Base-by-base conservation (phyloP, 2,113 vertebrate species). In the Cervus canadensis region DNA sequence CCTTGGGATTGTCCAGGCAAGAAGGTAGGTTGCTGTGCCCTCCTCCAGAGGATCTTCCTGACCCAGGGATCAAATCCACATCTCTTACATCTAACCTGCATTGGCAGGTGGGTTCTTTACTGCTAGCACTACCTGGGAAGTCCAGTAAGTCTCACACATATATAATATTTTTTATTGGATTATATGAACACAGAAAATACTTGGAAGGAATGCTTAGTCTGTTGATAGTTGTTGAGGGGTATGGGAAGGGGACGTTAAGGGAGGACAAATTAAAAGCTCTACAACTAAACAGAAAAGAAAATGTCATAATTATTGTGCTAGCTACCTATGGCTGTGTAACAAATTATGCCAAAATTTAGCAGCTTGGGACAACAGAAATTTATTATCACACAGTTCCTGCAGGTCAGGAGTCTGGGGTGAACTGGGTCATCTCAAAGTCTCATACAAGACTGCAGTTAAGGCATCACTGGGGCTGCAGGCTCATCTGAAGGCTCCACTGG, bases 401-500 rank as follows among this genome's bases (percentile, higher is more conserved):
- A 33, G 92, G 57, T 64, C 71, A 94, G 87, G 45, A 89, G 26
- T 59, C 36, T 64, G 59, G 48, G 86, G 28, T 30, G 25, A 45
- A 56, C 28, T 74, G 19, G 7, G 33, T 82, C 6, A 33, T 79
- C 25, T 86, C 67, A 30, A 36, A 67, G 26, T 71, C 59, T 89
- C 30, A 2, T 17, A 62, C 0, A 43, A 83, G 43, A 7, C 10
- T 50, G 12, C 11, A 43, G 7, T 23, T 17, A 40, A 76, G 15
- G 12, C 9, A 17, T 36, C 36, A 21, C 33, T 1, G 12, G 19
- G 25, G 57, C 67, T n/a, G 23, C 12, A 4, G 15, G 52, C 52
- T 95, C 81, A 79, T 33, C 57, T 0, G 3, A 87, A 79, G 45
- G 40, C 45, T 40, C 0, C 0, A 15, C 36, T 1, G 13, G 86